Evolutionary conservation across 2,888 invertebrate genomes (phyloP).

Genomic region (Vannuccia rotundouncinata): DNA sequence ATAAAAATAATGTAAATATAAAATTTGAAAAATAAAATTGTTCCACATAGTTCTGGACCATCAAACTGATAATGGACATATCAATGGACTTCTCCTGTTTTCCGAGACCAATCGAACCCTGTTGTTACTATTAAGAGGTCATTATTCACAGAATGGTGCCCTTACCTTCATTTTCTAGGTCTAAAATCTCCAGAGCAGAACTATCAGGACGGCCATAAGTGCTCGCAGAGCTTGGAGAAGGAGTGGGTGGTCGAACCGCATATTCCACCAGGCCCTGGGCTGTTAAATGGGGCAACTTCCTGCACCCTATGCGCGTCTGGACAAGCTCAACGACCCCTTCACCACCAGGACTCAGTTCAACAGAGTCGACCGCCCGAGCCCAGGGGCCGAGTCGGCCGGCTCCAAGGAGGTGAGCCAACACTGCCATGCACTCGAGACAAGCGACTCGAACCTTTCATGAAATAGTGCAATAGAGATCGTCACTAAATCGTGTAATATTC

Average conservation of each 20-base stretch:
- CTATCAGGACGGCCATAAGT: not conserved
- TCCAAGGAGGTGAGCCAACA: not conserved
- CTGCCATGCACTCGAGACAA: not conserved
- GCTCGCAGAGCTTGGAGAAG: not conserved
- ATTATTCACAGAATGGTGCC: not conserved
- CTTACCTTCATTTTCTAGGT: not conserved
- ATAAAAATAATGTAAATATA: too few species aligned
- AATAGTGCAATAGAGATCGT: not conserved
- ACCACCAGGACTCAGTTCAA: not conserved
- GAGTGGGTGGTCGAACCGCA: not conserved
- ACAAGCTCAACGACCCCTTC: not conserved
- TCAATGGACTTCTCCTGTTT: too few species aligned
- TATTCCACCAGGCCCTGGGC: not conserved
- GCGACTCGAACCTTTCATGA: not conserved
- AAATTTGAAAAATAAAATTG: too few species aligned
- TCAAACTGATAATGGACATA: too few species aligned
- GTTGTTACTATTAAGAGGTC: not conserved
- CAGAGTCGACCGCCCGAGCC: not conserved
- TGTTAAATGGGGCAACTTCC: not conserved
- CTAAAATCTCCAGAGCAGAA: not conserved
- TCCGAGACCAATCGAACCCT: too few species aligned
- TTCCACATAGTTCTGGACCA: too few species aligned
- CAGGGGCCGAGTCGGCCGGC: not conserved
- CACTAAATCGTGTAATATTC: too few species aligned
- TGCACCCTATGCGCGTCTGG: not conserved